Evolutionary conservation across 2,888 invertebrate species (phyloP).

Genomic region (Acanthosoma haemorrhoidale): DNA sequence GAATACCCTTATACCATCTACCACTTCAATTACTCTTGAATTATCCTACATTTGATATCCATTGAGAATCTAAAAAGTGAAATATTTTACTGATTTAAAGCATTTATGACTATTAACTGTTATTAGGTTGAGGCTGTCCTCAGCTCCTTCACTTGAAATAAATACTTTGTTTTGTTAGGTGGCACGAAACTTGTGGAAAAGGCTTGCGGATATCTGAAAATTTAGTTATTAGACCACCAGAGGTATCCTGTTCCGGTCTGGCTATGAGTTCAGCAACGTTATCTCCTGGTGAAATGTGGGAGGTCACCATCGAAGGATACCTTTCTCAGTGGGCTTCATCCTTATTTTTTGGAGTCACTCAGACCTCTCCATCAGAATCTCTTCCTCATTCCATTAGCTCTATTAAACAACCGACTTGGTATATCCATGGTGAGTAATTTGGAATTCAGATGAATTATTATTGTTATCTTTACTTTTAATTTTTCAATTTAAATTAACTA

Average conservation of each 20-base stretch:
- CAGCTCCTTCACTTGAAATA: no score
- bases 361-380: conserved; percentile 46
- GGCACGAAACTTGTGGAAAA: conserved; percentile 36
- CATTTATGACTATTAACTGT: no score
- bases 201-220: conserved; percentile 25
- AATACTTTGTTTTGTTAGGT: conserved; percentile 11
- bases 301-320: conserved; percentile 57
- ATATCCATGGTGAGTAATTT: conserved; percentile 33
- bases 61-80: no score
- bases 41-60: no score
- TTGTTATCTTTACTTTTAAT: no score
- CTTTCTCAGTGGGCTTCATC: conserved; percentile 65
- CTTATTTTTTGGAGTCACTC: conserved; percentile 71
- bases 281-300: conserved; percentile 70
- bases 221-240: conserved; percentile 23
- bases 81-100: no score
- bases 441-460: no score
- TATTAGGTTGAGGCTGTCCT: no score
- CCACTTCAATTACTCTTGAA: no score
- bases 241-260: conserved; percentile 51
- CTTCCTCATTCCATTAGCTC: conserved; percentile 59
- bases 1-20: no score
- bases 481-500: no score
- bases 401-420: conserved; percentile 63
- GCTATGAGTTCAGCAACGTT: conserved; percentile 69